Base-by-base conservation (phyloP, 2,113 vertebrate genomes). In the Eublepharis macularius region DNA sequence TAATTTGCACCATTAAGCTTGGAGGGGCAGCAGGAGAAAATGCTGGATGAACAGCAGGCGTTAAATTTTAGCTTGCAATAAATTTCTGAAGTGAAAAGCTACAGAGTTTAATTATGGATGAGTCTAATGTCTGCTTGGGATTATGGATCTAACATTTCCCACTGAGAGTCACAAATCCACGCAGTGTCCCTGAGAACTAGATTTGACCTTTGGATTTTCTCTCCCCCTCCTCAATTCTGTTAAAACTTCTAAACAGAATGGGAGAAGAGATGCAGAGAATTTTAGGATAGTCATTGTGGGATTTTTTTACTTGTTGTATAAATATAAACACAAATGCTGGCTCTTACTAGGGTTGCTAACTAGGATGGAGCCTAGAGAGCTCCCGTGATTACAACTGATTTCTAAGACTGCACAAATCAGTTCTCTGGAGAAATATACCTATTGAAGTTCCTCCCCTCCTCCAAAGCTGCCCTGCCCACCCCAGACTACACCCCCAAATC, bases 1-100 rank as follows among this genome's bases (percentile, higher is more conserved):
- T 88, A 91, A 92, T 93, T 94, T 93, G n/a, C 83, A 34, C 76
- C 89, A 76, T 87, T 93, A 95, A 94, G 83, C 84, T 29, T 49
- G 83, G 94, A 90, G 92, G 87, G 36, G 70, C 73, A 63, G 26
- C 60, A 88, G 74, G 60, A 88, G 80, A 92, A 95, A 93, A 90
- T 81, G 80, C 29, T 0, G 83, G 87, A 92, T 87, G 87, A 94
- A 94, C 88, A 88, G 76, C 74, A 91, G 43, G 36, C 80, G 87
- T 87, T 93, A 87, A 90, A 89, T 21, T 87, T 9, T 39, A 88
- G 72, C 47, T 91, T 90, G 77, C 76, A 72, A 87, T 89, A 84
- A 80, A 60, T 78, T 91, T 85, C 51, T 69, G 84, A 93, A 91
- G 77, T 16, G 0, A 74, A 91, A 86, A 47, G 1, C 0, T 0